Base-by-base conservation (phyloP, 2,888 invertebrate species). In the Morpho achilles region DNA sequence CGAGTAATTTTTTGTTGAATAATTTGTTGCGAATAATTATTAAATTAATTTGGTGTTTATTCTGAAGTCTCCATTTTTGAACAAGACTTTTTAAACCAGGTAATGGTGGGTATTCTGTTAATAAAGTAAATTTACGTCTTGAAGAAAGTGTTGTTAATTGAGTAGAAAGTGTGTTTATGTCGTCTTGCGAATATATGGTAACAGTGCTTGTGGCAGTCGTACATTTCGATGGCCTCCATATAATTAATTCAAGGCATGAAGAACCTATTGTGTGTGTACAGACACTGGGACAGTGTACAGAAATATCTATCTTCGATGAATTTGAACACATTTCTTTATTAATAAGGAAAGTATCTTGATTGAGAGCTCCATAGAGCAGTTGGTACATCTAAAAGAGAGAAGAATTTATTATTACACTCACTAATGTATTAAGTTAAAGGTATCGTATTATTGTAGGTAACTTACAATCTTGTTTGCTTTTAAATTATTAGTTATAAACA, bases 1-100 rank as follows among this genome's bases (percentile, higher is more conserved):
- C 71, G 23, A 76, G 53, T 23, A 54, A 59, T 58, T 72, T 67
- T 22, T 72, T 70, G 32, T 68, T 68, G 1, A 62, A 63, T 40
- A 72, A 63, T 51, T 72, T 71, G 48, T 75, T 67, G 23, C 75
- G 76, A 7, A 76, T 62, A 67, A 73, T 73, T n/a, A 79, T 55
- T 23, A 81, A 58, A 22, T 70, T 68, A 44, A 82, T 66, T 53
- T 75, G 67, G 48, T 74, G 75, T 16, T 68, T 63, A 10, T 71
- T 62, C 7, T 64, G 53, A 8, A 71, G 72, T 55, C 76, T 74
- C 75, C 76, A 78, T 58, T 69, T 50, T 39, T 69, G 64, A 7
- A 80, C 68, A 0, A 75, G 59, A 2, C 71, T 66, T 60, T 69
- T 76, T 6, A 77, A 56, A 10, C 71, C 73, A 45, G 65, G 52